Percentiles rank a stretch among this genome's conserved stretches.
phyloP scores from a whole-genome alignment of 2,113 vertebrate genomes.

The Eidolon helvum region DNA sequence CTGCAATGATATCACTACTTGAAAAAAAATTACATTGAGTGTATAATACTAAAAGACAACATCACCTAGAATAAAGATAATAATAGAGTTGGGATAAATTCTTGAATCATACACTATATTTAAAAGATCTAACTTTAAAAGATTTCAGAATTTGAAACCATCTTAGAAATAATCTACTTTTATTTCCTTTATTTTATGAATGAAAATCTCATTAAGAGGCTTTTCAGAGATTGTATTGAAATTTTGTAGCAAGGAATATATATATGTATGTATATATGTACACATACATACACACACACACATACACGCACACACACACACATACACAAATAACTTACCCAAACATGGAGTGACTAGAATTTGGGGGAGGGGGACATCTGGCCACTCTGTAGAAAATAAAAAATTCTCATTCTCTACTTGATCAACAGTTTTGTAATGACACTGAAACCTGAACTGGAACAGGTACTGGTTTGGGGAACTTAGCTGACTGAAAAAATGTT shows the following conservation, averaged over 20 bases:
- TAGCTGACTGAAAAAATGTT: background rate
- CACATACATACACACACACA: no score
- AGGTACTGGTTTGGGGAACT: background rate
- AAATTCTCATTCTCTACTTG: background rate
- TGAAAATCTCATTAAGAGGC: background rate
- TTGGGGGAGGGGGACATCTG: background rate
- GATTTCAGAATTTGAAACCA: background rate
- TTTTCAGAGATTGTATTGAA: background rate
- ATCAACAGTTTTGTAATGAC: background rate
- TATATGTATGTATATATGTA: background rate
- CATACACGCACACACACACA: no score
- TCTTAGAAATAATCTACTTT: background rate
- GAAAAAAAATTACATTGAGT: background rate
- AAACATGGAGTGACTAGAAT: background rate
- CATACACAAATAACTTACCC: background rate
- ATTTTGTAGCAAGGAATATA: background rate
- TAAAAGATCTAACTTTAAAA: slow-evolving; percentile 8
- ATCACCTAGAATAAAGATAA: background rate
- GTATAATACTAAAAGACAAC: background rate
- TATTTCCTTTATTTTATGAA: slow-evolving; percentile 20
- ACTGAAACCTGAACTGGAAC: background rate
- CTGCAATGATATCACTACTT: background rate
- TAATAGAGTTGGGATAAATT: background rate
- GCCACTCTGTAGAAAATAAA: background rate
- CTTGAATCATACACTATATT: background rate